Percentiles rank a stretch among this genome's conserved stretches.
phyloP scores from a whole-genome alignment of 2,797 vertebrate genomes.

The Danionella dracula region DNA sequence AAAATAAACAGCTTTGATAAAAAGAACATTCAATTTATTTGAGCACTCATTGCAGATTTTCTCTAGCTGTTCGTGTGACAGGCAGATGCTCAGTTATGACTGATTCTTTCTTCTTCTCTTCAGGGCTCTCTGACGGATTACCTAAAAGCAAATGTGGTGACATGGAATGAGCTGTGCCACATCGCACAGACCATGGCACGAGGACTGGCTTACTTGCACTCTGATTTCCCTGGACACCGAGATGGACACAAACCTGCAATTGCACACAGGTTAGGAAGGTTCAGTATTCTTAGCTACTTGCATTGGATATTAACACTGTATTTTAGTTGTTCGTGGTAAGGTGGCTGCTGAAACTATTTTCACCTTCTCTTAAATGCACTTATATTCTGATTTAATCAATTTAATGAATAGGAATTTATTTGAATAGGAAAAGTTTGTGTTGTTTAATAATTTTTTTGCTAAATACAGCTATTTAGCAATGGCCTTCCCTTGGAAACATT shows the following conservation, averaged over 20 bases:
- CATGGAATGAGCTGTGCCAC: slow-evolving; percentile 87
- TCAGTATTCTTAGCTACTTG: no score
- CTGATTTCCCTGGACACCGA: slow-evolving; percentile 84
- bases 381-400: no score
- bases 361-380: no score
- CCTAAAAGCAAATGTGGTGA: slow-evolving; percentile 87
- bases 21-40: neutral
- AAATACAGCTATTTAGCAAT: no score
- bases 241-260: slow-evolving; percentile 88
- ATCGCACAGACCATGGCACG: slow-evolving; percentile 86
- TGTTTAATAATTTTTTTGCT: no score
- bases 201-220: slow-evolving; percentile 86
- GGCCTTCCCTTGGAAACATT: no score
- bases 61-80: neutral
- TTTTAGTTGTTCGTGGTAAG: no score
- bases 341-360: no score
- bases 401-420: no score
- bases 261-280: slow-evolving; percentile 76
- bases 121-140: slow-evolving; percentile 89
- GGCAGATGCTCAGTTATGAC: neutral
- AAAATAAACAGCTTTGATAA: neutral
- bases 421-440: no score
- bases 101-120: neutral
- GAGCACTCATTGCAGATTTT: neutral
- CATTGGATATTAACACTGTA: no score